Evolutionary conservation across 2,888 invertebrate genomes (phyloP).

Genomic region (Dione vanillae): DNA sequence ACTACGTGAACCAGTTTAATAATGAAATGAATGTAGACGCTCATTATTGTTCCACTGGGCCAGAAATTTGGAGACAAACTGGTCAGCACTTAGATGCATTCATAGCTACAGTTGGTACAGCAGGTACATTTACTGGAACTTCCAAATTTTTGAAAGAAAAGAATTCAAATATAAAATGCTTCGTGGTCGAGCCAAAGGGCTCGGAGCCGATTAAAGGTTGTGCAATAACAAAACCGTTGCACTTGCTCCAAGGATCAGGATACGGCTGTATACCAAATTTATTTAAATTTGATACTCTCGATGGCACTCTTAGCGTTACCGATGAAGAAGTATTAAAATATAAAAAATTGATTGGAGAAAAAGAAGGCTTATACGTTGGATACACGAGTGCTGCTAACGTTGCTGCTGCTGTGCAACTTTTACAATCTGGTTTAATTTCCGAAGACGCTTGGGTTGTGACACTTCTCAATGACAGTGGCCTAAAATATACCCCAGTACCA

Average conservation of each 20-base stretch:
- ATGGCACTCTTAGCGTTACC: slow-evolving; percentile 69
- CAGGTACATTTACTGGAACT: slow-evolving; percentile 73
- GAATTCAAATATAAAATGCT: slow-evolving; percentile 66
- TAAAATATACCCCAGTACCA: slow-evolving; percentile 74
- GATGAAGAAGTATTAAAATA: slow-evolving; percentile 72
- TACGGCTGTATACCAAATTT: slow-evolving; percentile 74
- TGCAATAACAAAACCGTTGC: slow-evolving; percentile 72
- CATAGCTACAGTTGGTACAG: slow-evolving; percentile 73
- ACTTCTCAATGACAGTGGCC: slow-evolving; percentile 68
- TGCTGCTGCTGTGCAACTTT: slow-evolving; percentile 72
- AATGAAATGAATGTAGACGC: slow-evolving; percentile 66
- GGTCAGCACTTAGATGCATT: slow-evolving; percentile 75
- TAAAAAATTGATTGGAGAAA: slow-evolving; percentile 67
- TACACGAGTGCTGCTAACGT: slow-evolving; percentile 78
- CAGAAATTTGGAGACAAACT: slow-evolving; percentile 78
- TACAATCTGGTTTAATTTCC: slow-evolving; percentile 69
- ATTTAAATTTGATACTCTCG: slow-evolving; percentile 71
- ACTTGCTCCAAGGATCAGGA: slow-evolving; percentile 76
- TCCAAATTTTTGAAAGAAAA: slow-evolving; percentile 72
- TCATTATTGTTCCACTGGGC: slow-evolving; percentile 75
- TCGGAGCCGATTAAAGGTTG: slow-evolving; percentile 74
- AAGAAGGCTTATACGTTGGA: slow-evolving; percentile 75
- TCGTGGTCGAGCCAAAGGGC: slow-evolving; percentile 73
- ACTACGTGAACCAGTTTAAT: slow-evolving; percentile 73
- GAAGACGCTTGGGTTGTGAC: slow-evolving; percentile 76